These are phyloP conservation scores for Aptenodytes patagonicus DNA, from an alignment of 2,113 vertebrate genomes.

Conservation along the genomic window DNA sequence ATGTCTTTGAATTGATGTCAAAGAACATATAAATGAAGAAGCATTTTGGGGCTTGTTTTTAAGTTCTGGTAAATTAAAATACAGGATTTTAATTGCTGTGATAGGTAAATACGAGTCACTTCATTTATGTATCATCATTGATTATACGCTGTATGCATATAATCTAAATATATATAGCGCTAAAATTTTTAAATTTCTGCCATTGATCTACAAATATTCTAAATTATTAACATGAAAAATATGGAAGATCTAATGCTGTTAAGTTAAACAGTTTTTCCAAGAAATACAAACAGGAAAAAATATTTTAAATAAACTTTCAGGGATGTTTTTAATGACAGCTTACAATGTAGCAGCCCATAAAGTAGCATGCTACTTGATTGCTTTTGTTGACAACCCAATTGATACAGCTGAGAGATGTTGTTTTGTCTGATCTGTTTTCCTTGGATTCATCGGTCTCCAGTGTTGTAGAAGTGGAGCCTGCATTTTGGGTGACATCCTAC, in stretches of 20 bases:
- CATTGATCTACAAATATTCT: background rate
- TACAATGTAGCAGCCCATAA: background rate
- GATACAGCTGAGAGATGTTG: background rate
- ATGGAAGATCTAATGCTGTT: background rate
- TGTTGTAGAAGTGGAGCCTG: background rate
- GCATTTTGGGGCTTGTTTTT: background rate
- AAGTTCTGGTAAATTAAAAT: background rate
- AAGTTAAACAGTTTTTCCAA: background rate
- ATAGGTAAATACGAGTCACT: background rate
- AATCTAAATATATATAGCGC: no score
- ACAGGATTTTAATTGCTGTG: background rate
- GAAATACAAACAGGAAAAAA: background rate
- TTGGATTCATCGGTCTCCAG: background rate
- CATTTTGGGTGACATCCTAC: background rate
- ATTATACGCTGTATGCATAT: background rate
- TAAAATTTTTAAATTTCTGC: background rate
- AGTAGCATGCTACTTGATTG: accelerated
- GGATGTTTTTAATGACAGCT: background rate
- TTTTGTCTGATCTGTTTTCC: background rate
- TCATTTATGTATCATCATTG: background rate
- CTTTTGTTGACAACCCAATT: background rate
- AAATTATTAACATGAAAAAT: background rate
- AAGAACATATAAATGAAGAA: background rate
- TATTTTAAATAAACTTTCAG: background rate
- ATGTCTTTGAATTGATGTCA: background rate